Evolutionary conservation across 53 echinoderm and acorn worm species (phyloP).

Genomic region (Stichopus horrens): DNA sequence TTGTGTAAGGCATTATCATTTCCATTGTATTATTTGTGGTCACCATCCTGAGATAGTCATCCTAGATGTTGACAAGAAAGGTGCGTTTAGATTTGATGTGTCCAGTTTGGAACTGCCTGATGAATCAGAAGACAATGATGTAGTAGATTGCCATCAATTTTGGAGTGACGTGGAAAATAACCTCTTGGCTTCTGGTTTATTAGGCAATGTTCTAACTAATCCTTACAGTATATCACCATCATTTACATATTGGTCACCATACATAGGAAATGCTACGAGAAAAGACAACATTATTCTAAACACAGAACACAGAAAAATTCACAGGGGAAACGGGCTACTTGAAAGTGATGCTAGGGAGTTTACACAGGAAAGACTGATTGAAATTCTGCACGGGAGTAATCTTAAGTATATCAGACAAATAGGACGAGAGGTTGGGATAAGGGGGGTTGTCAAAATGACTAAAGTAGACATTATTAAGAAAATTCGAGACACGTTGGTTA

Average conservation of each 20-base stretch:
- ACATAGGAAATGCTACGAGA: neutral
- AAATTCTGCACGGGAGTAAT: neutral
- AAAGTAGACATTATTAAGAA: constrained; percentile 36
- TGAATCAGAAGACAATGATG: neutral
- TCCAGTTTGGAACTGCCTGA: neutral
- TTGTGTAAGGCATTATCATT: neutral
- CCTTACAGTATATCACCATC: neutral
- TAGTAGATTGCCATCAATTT: neutral
- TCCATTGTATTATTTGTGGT: constrained; percentile 30
- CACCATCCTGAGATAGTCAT: constrained; percentile 26
- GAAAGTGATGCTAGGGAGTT: neutral
- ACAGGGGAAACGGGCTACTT: constrained; percentile 9
- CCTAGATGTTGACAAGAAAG: constrained; percentile 47
- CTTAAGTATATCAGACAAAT: neutral
- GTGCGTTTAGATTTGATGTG: constrained; percentile 3
- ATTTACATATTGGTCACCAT: neutral
- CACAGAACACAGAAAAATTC: constrained; percentile 31
- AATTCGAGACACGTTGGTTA: constrained; percentile 5
- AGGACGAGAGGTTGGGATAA: constrained; percentile 1
- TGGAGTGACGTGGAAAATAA: neutral
- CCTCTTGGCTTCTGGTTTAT: neutral
- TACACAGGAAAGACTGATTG: constrained; percentile 12
- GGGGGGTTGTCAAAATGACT: neutral
- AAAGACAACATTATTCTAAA: neutral
- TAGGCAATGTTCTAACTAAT: neutral